These are phyloP conservation scores for Sinohyriopsis cumingii DNA, from an alignment of 2,888 invertebrate species.

Conservation along the genomic window DNA sequence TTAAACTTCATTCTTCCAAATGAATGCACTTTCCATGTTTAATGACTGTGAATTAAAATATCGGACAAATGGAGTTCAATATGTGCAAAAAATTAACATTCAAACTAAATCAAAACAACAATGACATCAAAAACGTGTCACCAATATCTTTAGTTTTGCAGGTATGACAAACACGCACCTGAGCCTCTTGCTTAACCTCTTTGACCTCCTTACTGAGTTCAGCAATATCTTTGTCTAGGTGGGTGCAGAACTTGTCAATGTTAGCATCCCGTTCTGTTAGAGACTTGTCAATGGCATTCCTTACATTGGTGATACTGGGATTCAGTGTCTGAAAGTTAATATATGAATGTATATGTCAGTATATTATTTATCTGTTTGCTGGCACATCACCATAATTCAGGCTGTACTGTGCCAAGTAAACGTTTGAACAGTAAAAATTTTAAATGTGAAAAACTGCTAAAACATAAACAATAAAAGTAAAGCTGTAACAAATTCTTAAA, in stretches of 20 bases:
- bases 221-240: constrained; percentile 85
- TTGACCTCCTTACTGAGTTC: constrained; percentile 83
- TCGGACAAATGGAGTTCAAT: no score
- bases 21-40: no score
- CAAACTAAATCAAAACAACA: no score
- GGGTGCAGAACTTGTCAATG: constrained; percentile 81
- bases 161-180: constrained; percentile 72
- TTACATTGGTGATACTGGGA: constrained; percentile 73
- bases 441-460: not conserved
- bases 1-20: no score
- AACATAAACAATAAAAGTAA: not conserved
- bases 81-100: no score
- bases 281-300: constrained; percentile 81
- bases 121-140: no score
- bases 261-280: constrained; percentile 81
- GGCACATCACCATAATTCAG: not conserved
- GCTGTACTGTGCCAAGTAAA: not conserved
- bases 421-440: not conserved
- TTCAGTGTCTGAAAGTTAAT: constrained; percentile 61
- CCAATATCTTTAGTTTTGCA: no score
- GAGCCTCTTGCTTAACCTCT: constrained; percentile 81
- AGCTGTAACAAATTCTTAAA: not conserved
- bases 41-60: no score
- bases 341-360: constrained; percentile 1
- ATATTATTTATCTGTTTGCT: not conserved